Conservation (phyloP, 1,140 invertebrate genomes). For the Drosophila asahinai region DNA sequence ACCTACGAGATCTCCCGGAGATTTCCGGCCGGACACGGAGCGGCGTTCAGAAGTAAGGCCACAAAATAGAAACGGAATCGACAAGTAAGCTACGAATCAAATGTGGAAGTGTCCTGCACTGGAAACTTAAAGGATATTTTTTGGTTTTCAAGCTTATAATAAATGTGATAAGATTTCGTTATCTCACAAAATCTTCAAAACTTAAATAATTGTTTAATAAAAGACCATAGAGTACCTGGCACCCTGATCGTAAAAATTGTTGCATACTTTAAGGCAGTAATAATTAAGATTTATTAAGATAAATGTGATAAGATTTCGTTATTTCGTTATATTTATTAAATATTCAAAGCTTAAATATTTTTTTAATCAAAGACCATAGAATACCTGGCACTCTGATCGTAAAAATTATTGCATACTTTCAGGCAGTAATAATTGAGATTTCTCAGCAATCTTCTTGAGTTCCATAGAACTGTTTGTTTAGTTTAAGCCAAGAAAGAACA, state of each 20-base stretch:
- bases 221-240: too few relatives aligned
- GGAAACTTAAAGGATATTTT: not conserved
- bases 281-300: too few relatives aligned
- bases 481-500: not conserved
- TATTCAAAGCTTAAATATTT: not conserved
- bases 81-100: slow-evolving; percentile 13
- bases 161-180: not conserved
- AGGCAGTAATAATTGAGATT: too few relatives aligned
- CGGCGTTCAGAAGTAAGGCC: slow-evolving; percentile 2
- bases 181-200: not conserved
- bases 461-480: too few relatives aligned
- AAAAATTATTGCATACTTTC: not conserved
- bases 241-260: not conserved
- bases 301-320: too few relatives aligned
- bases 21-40: not conserved
- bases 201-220: too few relatives aligned
- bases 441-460: too few relatives aligned
- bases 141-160: not conserved
- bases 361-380: not conserved
- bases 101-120: not conserved
- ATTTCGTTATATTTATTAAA: too few relatives aligned
- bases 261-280: too few relatives aligned
- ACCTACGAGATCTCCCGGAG: slow-evolving; percentile 10
- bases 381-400: not conserved
- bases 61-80: slow-evolving; percentile 8